Evolutionary conservation across 2,888 invertebrate species (phyloP).

Genomic region (Andrena trimmerana): DNA sequence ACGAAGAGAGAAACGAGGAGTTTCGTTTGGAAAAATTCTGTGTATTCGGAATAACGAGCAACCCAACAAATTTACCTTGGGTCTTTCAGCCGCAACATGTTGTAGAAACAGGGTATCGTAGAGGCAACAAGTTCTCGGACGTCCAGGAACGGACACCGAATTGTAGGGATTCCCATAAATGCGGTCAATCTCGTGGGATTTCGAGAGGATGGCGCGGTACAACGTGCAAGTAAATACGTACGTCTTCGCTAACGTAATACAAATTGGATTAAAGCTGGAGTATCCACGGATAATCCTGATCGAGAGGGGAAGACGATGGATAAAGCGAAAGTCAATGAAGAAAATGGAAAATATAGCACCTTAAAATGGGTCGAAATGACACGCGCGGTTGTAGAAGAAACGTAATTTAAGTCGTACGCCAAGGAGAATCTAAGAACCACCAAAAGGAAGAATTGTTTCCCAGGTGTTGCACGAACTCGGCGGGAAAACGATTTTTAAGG

Average conservation of each 20-base stretch:
- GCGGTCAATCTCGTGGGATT: background rate
- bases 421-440: constrained; percentile 37
- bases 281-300: background rate
- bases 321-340: background rate
- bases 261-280: background rate
- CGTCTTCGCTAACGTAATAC: background rate
- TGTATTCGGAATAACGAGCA: background rate
- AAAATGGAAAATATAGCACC: background rate
- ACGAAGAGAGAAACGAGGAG: background rate
- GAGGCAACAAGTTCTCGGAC: constrained; percentile 14
- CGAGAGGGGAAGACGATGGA: no score
- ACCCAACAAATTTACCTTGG: background rate
- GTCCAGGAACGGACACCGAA: background rate
- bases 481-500: constrained; percentile 58
- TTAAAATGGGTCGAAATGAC: background rate
- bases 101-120: background rate
- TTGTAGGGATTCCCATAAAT: constrained; percentile 22
- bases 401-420: constrained; percentile 32
- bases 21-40: background rate
- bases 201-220: background rate
- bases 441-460: constrained; percentile 49
- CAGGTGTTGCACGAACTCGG: constrained; percentile 54
- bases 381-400: background rate
- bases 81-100: background rate
- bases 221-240: background rate